Base-by-base conservation (phyloP, 2,797 vertebrate species). In the Pseudomugil gertrudae region DNA sequence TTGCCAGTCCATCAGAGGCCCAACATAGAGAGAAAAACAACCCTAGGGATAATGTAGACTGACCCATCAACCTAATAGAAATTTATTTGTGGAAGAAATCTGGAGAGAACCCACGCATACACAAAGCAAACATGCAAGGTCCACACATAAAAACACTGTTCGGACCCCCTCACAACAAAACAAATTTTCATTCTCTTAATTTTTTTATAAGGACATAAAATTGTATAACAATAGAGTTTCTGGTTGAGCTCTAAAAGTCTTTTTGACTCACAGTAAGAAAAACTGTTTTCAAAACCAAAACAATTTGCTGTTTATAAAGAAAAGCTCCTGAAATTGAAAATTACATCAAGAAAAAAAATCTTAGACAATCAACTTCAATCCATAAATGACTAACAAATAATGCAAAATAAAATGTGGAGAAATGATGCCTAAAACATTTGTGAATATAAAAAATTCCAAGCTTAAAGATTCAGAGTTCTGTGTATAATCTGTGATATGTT, bases 291-390 rank as follows among this genome's bases (percentile, higher is more conserved):
- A 50, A 50, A 74, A 66, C 30, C 57, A n/a, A 56, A 1, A 40
- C 1, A 1, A 48, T 40, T 63, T 35, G 57, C 45, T 43, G 56
- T 79, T 80, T 33, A 0, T 7, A 24, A 32, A 36, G 60, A 75
- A 79, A 76, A 66, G 50, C 65, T 66, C 71, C 50, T 9, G 17
- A 75, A 64, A 87, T 76, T 63, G 36, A 60, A 55, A 80, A 66
- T 76, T 66, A 61, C 71, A 74, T 63, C 40, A 80, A 69, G 58
- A 81, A 76, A 82, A 69, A 84, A 84, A 76, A n/a, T 59, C 11
- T 78, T 65, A 76, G 66, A 76, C 64, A 87, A 88, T 86, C 84
- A 84, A 76, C 84, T 84, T 85, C 82, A 88, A 84, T 87, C 63
- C 72, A 84, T 86, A 57, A 58, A 52, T 67, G 80, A 80, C 75